phyloP scores from a whole-genome alignment of 1,140 invertebrate genomes.

The Drosophila melanica region DNA sequence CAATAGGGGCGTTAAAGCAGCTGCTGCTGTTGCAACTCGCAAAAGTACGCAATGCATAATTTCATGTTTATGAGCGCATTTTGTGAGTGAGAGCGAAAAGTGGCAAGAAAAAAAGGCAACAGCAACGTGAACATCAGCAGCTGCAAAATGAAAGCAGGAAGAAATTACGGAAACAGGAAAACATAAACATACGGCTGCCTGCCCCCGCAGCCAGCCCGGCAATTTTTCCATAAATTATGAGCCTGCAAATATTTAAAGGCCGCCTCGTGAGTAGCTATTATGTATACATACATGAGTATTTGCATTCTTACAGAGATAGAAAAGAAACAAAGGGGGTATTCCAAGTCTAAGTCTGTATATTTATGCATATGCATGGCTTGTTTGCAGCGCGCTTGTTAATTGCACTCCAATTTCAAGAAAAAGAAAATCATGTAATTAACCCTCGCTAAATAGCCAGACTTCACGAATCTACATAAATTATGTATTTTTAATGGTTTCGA shows the following conservation, averaged over 20 bases:
- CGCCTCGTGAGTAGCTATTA: slow-evolving; percentile 61
- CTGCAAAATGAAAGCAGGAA: slow-evolving; percentile 64
- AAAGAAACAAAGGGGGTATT: not conserved
- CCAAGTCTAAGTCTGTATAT: slow-evolving; percentile 33
- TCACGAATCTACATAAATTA: too few species aligned
- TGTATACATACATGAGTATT: slow-evolving; percentile 50
- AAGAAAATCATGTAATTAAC: too few species aligned
- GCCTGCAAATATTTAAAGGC: slow-evolving; percentile 71
- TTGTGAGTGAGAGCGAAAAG: slow-evolving; percentile 9
- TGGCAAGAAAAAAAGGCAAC: slow-evolving; percentile 37
- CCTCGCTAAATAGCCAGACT: too few species aligned
- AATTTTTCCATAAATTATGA: slow-evolving; percentile 80
- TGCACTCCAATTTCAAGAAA: slow-evolving; percentile 55
- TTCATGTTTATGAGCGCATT: slow-evolving; percentile 39
- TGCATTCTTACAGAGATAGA: slow-evolving; percentile 12
- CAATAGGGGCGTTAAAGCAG: slow-evolving; percentile 24
- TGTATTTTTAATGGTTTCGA: too few species aligned
- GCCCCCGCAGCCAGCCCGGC: slow-evolving; percentile 28
- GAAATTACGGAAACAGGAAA: slow-evolving; percentile 80
- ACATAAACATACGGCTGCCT: slow-evolving; percentile 71
- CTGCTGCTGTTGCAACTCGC: slow-evolving; percentile 30
- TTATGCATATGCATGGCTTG: slow-evolving; percentile 69
- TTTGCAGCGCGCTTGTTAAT: slow-evolving; percentile 12
- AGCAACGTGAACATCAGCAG: slow-evolving; percentile 11
- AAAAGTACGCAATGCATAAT: slow-evolving; percentile 56